Percentiles rank a stretch among this genome's conserved stretches.
These are phyloP conservation scores for Catalaphyllia jardinei DNA, from an alignment of 64 coral and sea anemone species.

Conservation along the genomic window DNA sequence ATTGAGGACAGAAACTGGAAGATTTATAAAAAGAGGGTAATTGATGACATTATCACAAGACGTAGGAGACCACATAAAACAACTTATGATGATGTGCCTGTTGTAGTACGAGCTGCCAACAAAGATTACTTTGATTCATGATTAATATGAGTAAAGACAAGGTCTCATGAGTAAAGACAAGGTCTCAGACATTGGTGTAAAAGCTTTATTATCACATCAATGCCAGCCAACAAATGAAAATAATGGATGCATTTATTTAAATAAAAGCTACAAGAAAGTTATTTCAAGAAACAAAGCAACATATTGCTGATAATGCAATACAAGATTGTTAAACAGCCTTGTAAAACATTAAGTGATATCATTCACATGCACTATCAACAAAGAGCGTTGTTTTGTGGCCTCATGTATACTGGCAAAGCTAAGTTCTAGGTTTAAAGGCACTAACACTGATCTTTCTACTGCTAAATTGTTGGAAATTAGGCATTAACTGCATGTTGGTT, in stretches of 20 bases:
- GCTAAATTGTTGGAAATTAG: no score
- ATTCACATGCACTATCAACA: no score
- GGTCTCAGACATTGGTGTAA: not conserved
- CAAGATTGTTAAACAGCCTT: no score
- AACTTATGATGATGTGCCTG: conserved; percentile 80
- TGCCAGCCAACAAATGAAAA: not conserved
- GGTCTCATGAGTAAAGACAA: no score
- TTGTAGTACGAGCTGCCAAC: conserved; percentile 80
- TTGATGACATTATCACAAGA: conserved; percentile 73
- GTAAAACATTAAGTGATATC: no score
- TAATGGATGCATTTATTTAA: not conserved
- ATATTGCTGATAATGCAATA: no score
- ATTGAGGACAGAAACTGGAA: conserved; percentile 85
- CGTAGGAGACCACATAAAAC: conserved; percentile 64
- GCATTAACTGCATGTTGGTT: no score
- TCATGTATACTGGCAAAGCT: no score
- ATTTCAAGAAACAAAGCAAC: no score
- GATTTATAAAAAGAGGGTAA: conserved; percentile 84
- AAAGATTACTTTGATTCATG: conserved; percentile 62
- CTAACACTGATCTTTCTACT: no score
- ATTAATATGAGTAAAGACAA: not conserved
- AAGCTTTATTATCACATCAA: not conserved
- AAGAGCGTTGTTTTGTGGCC: no score
- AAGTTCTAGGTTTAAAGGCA: no score
- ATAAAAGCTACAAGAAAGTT: not conserved